Base-by-base conservation (phyloP, 2,113 vertebrate species). In the Pyxicephalus adspersus region DNA sequence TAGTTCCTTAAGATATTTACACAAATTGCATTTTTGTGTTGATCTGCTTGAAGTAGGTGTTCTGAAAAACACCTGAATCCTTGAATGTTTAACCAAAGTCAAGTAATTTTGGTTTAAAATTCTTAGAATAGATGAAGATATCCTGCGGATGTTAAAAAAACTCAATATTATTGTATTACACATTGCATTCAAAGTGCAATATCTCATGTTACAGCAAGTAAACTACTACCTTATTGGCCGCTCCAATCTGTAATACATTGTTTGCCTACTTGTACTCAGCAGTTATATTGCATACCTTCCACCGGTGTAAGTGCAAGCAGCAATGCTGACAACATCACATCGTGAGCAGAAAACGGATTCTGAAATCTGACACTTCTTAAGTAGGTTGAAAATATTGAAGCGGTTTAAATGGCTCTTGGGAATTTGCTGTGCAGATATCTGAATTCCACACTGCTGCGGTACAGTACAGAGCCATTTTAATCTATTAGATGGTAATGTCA, bases 291-390 rank as follows among this genome's bases (percentile, higher is more conserved):
- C 45, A 63, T 45, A 61, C 61, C 73, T 75, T 75, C 57, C 19
- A 29, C 25, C 50, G 73, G 58, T 61, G 58, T 31, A 63, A 25
- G 72, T 45, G n/a, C 55, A 76, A 19, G 63, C 34, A 34, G 63
- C 34, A 28, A 17, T 76, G 73, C 58, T 76, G 73, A 61, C 55
- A 75, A 61, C 58, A 50, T 61, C 22, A 63, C n/a, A 61, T 38
- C 34, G 55, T 76, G 73, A 61, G 57, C 73, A 13, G 71, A 38
- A 63, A 61, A 50, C 31, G 22, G 73, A 76, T 76, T 63, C 15
- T 50, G 45, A 9, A 63, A 51, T 34, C 73, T 63, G 34, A 50
- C 57, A 15, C 58, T 76, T n/a, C 57, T 31, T 45, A 50, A 63
- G 22, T 16, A 60, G 58, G 34, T 76, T 63, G 31, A 63, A 26